Evolutionary conservation across 1,140 invertebrate genomes (phyloP).

Genomic region (Ips nitidus): DNA sequence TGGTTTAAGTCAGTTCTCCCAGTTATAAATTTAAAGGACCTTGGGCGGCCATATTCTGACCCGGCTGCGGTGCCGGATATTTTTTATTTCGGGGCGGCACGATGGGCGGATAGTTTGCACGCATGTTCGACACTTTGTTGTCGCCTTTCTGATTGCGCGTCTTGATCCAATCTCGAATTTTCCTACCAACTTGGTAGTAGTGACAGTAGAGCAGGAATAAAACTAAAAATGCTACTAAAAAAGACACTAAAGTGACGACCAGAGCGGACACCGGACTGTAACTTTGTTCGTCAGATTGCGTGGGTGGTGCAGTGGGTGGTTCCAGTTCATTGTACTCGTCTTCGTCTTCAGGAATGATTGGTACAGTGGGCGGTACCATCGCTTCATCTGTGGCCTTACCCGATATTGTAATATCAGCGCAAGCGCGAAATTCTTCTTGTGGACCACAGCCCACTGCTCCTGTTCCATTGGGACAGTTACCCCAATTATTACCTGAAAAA

Average conservation of each 20-base stretch:
- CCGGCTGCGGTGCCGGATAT: constrained; percentile 16
- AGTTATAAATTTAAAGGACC: too few species aligned
- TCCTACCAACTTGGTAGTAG: constrained; percentile 51
- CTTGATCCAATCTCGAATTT: constrained; percentile 47
- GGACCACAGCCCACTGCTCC: constrained; percentile 78
- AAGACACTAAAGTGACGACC: constrained; percentile 47
- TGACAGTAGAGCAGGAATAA: constrained; percentile 52
- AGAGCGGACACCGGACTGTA: constrained; percentile 47
- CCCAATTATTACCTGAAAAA: constrained; percentile 68
- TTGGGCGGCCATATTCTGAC: constrained; percentile 6
- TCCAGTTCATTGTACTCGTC: constrained; percentile 33
- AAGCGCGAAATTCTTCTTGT: constrained; percentile 85
- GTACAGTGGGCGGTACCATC: constrained; percentile 33
- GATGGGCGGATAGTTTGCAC: constrained; percentile 26
- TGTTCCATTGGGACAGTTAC: constrained; percentile 69
- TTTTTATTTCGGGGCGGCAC: constrained; percentile 40
- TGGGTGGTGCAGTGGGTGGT: constrained; percentile 11
- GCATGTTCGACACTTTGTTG: constrained; percentile 20
- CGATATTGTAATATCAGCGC: constrained; percentile 75
- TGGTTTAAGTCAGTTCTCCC: too few species aligned
- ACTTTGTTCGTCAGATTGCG: constrained; percentile 36
- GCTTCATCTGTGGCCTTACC: constrained; percentile 40
- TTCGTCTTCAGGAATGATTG: constrained; percentile 27
- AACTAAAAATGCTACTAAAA: constrained; percentile 51
- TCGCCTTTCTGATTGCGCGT: constrained; percentile 31